A percentile compares a stretch with the other conserved stretches of the same genome.
These are phyloP conservation scores for Chelonus formosanus DNA, from an alignment of 2,888 invertebrate species.

Conservation along the genomic window DNA sequence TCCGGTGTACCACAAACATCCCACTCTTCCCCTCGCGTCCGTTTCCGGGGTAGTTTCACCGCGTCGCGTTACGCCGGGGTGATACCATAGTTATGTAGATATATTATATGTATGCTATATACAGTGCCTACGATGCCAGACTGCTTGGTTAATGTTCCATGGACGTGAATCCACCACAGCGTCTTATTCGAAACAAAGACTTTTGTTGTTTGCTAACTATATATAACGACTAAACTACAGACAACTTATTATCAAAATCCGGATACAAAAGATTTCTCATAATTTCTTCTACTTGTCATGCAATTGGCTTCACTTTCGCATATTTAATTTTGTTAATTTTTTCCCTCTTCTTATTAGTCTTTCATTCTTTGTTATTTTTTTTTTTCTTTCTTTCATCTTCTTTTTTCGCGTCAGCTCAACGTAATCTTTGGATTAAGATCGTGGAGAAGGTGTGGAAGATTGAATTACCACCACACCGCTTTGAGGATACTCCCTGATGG, in stretches of 20 bases:
- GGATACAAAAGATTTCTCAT: neutral
- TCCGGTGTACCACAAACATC: constrained; percentile 27
- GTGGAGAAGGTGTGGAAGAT: constrained; percentile 51
- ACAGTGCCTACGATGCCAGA: constrained; percentile 47
- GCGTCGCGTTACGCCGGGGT: constrained; percentile 45
- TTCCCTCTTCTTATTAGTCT: constrained; percentile 8
- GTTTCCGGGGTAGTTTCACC: constrained; percentile 39
- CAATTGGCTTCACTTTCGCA: neutral
- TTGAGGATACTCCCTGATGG: constrained; percentile 24
- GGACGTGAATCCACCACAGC: constrained; percentile 29
- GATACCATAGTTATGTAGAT: constrained; percentile 32
- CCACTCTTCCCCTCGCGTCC: constrained; percentile 37
- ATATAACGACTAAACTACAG: constrained; percentile 1
- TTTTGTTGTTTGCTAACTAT: constrained; percentile 20
- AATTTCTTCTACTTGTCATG: neutral
- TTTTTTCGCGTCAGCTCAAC: constrained; percentile 48
- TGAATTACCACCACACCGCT: constrained; percentile 47
- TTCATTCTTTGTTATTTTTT: constrained; percentile 23
- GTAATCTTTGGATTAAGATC: constrained; percentile 54
- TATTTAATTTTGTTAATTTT: neutral
- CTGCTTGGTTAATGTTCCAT: constrained; percentile 54
- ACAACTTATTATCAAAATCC: constrained; percentile 5
- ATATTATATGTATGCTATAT: constrained; percentile 39
- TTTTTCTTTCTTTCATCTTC: constrained; percentile 30
- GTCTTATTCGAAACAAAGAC: constrained; percentile 36